Evolutionary conservation across 2,113 vertebrate species (phyloP).

Genomic region (Xyrauchen texanus): DNA sequence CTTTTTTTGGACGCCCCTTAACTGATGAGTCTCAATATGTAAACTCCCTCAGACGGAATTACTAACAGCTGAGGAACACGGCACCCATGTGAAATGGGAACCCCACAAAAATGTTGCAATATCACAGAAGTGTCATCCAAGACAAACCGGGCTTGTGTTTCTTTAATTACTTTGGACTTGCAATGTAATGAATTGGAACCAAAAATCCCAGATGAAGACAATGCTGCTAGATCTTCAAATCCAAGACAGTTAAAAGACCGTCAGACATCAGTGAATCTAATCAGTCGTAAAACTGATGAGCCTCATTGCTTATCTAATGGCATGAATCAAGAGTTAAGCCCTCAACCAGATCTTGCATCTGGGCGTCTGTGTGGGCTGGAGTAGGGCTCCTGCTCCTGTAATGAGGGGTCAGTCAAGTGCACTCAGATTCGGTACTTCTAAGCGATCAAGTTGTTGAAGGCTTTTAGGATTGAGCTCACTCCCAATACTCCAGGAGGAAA

Average conservation of each 20-base stretch:
- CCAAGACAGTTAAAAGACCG: conserved; percentile 39
- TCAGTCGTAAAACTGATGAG: conserved; percentile 40
- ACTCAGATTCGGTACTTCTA: conserved; percentile 16
- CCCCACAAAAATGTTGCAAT: conserved; percentile 1
- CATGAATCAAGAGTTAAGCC: conserved; percentile 38
- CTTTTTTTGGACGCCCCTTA: conserved; percentile 24
- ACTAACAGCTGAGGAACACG: conserved; percentile 22
- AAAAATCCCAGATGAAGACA: conserved; percentile 18
- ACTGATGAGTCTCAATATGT: conserved; percentile 16
- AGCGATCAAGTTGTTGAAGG: conserved; percentile 2
- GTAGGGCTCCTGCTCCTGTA: conserved; percentile 20
- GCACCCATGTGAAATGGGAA: background rate
- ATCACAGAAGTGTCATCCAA: conserved; percentile 18
- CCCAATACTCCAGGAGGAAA: conserved; percentile 31
- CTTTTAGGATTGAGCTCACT: background rate
- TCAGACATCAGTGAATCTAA: conserved; percentile 35
- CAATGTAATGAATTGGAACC: background rate
- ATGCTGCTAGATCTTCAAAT: conserved; percentile 34
- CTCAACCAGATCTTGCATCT: conserved; percentile 1
- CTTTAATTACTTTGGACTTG: conserved; percentile 26
- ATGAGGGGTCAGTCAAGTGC: conserved; percentile 31
- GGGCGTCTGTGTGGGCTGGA: background rate
- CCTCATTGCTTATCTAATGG: conserved; percentile 42
- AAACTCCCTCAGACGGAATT: conserved; percentile 29
- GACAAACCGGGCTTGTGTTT: conserved; percentile 27